Conservation (phyloP, 2,888 invertebrate species). For the Lasioglossum pauxillum region DNA sequence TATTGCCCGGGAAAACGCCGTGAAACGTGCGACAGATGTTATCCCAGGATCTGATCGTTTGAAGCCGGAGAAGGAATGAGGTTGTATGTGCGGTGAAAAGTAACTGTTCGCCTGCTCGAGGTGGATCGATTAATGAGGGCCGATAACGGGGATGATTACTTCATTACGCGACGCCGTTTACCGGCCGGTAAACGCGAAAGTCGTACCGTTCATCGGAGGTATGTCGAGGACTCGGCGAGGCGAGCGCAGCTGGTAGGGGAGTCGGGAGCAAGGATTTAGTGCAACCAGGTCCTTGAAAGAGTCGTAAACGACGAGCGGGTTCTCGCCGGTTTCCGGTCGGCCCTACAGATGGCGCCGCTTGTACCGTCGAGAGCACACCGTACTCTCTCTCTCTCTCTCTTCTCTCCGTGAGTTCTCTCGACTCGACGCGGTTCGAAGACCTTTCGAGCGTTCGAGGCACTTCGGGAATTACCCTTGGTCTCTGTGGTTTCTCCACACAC, state of each 20-base stretch:
- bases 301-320: conserved; percentile 54
- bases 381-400: neutral
- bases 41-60: conserved; percentile 33
- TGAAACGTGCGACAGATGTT: conserved; percentile 33
- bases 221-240: conserved; percentile 50
- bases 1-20: conserved; percentile 16
- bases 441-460: conserved; percentile 40
- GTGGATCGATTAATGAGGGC: conserved; percentile 69
- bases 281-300: conserved; percentile 66
- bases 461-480: conserved; percentile 32
- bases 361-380: conserved; percentile 46
- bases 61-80: neutral
- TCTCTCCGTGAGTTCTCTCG: neutral
- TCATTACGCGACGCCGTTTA: conserved; percentile 67
- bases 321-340: conserved; percentile 41
- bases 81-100: conserved; percentile 6
- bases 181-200: conserved; percentile 57
- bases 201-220: conserved; percentile 69
- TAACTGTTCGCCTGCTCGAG: conserved; percentile 34
- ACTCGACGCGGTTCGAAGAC: conserved; percentile 57
- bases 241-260: conserved; percentile 54
- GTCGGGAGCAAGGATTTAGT: conserved; percentile 56
- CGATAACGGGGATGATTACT: conserved; percentile 72
- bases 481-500: conserved; percentile 2
- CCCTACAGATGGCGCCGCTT: conserved; percentile 69